Conservation (phyloP, 2,797 vertebrate species). For the Etheostoma nigrum region DNA sequence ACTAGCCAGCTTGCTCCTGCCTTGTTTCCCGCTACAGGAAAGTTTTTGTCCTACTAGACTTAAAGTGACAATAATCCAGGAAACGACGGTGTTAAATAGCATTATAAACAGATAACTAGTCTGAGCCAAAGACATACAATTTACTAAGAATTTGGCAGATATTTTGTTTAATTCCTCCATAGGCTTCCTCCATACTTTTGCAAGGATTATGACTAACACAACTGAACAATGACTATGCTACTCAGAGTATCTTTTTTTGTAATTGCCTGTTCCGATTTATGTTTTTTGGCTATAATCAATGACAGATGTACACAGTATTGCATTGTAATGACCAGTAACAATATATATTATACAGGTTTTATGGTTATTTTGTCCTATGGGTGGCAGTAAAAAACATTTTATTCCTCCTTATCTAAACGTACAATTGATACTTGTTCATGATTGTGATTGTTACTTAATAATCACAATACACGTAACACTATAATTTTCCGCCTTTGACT, state of each 20-base stretch:
- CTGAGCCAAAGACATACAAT: too few relatives aligned
- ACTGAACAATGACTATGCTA: not conserved
- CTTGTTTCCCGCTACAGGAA: too few relatives aligned
- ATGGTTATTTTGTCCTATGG: conserved; percentile 3
- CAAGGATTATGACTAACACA: too few relatives aligned
- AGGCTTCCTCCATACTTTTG: too few relatives aligned
- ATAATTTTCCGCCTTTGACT: not conserved
- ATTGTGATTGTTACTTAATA: not conserved
- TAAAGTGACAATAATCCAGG: too few relatives aligned
- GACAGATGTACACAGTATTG: not conserved
- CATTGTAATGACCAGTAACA: not conserved
- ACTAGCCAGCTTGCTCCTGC: too few relatives aligned
- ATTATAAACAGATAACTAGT: too few relatives aligned
- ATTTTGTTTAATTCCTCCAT: too few relatives aligned
- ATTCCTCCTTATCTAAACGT: not conserved
- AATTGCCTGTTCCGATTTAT: not conserved
- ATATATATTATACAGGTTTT: not conserved
- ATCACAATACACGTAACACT: not conserved
- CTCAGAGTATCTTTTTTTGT: not conserved
- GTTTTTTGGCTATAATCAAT: not conserved
- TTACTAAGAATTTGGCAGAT: too few relatives aligned
- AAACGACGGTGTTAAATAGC: too few relatives aligned
- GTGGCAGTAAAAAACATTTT: conserved; percentile 27
- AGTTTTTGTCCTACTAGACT: too few relatives aligned
- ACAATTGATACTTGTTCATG: not conserved